phyloP scores from a whole-genome alignment of 2,888 invertebrate species.

The Nomada fabriciana region DNA sequence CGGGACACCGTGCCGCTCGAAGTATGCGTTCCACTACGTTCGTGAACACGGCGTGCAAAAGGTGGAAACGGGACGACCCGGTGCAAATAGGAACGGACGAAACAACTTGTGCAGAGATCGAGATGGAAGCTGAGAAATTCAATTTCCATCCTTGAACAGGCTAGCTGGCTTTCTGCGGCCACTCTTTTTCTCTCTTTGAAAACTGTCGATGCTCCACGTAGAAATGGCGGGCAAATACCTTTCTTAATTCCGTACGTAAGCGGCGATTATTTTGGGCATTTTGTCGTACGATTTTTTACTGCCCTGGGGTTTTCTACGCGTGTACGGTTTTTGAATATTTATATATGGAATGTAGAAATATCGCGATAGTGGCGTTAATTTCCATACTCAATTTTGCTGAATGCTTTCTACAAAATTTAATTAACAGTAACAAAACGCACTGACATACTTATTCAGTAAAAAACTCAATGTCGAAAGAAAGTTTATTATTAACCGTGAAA shows the following conservation, averaged over 20 bases:
- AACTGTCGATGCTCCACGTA: slow-evolving; percentile 14
- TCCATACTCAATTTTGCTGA: no score
- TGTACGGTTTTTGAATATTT: background rate
- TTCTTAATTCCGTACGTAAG: slow-evolving; percentile 15
- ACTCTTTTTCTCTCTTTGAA: background rate
- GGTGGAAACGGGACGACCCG: slow-evolving; percentile 19
- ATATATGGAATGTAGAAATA: background rate
- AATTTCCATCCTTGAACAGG: slow-evolving; percentile 60
- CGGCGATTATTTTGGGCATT: background rate
- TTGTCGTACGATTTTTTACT: background rate
- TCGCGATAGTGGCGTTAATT: background rate
- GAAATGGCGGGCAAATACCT: background rate
- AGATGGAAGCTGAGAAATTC: slow-evolving; percentile 61
- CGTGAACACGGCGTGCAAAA: slow-evolving; percentile 9
- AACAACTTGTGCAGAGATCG: slow-evolving; percentile 27
- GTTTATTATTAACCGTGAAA: no score
- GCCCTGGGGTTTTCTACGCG: background rate
- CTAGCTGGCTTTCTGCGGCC: slow-evolving; percentile 20
- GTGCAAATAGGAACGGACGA: slow-evolving; percentile 43
- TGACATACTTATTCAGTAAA: no score
- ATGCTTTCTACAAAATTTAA: no score
- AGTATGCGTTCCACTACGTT: slow-evolving; percentile 1
- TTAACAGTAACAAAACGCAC: no score
- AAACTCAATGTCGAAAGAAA: no score
- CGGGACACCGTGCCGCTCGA: background rate